These are phyloP conservation scores for Andrena haemorrhoa DNA, from an alignment of 2,888 invertebrate genomes.

Conservation along the genomic window DNA sequence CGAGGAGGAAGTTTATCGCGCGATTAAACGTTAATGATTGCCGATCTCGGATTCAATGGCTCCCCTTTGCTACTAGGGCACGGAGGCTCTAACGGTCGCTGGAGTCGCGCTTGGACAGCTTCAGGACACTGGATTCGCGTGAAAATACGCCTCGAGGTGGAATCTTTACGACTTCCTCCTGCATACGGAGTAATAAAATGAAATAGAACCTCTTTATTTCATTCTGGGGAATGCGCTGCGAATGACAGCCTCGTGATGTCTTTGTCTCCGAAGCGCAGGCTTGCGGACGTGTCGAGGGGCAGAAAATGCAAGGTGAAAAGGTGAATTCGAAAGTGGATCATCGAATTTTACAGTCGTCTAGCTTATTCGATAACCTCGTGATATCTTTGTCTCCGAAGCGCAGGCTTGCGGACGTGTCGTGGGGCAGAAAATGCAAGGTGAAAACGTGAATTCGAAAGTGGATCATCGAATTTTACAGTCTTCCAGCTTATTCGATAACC, in stretches of 20 bases:
- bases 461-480: not conserved
- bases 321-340: too few species aligned
- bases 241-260: not conserved
- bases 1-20: not conserved
- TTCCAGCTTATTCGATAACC: too few species aligned
- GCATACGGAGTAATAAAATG: conserved; percentile 1
- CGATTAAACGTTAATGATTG: not conserved
- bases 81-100: not conserved
- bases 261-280: conserved; percentile 11
- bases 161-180: conserved; percentile 25
- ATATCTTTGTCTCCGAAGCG: conserved; percentile 14
- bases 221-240: conserved; percentile 4
- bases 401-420: not conserved
- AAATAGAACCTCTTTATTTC: conserved; percentile 6
- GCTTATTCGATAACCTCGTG: too few species aligned
- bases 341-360: not conserved
- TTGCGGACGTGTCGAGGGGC: not conserved
- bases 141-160: conserved; percentile 1
- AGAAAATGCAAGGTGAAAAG: too few species aligned
- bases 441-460: too few species aligned
- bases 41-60: not conserved
- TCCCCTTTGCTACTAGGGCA: not conserved
- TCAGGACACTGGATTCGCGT: conserved; percentile 18
- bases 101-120: not conserved
- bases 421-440: not conserved